A percentile compares a stretch with the other conserved stretches of the same genome.
Evolutionary conservation across 2,797 vertebrate species (phyloP).

Genomic region (Yasuhikotakia modesta): DNA sequence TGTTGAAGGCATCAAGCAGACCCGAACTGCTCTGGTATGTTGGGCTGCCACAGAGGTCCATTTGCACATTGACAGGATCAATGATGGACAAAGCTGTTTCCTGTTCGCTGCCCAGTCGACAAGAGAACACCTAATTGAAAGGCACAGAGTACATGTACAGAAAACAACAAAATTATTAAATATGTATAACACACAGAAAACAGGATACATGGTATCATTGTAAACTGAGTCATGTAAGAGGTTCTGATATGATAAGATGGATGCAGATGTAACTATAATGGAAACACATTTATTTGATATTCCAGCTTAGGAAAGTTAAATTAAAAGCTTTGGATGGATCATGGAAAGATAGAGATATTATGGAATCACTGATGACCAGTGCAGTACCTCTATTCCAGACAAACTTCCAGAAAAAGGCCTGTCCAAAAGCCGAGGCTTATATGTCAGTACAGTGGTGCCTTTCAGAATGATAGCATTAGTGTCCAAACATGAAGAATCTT

Average conservation of each 20-base stretch:
- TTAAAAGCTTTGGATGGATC: too few species aligned
- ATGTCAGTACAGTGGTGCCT: conserved; percentile 95
- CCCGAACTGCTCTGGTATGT: conserved; percentile 91
- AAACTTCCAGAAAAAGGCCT: conserved; percentile 94
- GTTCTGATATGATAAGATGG: too few species aligned
- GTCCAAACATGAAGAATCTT: conserved; percentile 89
- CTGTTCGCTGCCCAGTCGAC: conserved; percentile 92
- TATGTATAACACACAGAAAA: too few species aligned
- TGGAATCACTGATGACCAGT: neutral
- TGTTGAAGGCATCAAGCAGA: conserved; percentile 93
- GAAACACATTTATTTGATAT: too few species aligned
- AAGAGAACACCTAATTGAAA: conserved; percentile 89
- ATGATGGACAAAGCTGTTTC: conserved; percentile 95
- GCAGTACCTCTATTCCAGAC: conserved; percentile 90
- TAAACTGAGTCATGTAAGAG: too few species aligned
- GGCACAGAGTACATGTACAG: neutral
- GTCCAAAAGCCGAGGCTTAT: conserved; percentile 91
- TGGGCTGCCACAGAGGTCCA: conserved; percentile 92
- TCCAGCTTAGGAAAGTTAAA: too few species aligned
- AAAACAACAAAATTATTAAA: too few species aligned
- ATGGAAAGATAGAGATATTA: too few species aligned
- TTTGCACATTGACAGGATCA: conserved; percentile 92
- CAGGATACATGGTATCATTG: too few species aligned
- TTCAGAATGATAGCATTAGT: conserved; percentile 94
- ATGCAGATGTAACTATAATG: too few species aligned